Conservation (phyloP, 2,888 invertebrate genomes). For the Archips xylosteana region DNA sequence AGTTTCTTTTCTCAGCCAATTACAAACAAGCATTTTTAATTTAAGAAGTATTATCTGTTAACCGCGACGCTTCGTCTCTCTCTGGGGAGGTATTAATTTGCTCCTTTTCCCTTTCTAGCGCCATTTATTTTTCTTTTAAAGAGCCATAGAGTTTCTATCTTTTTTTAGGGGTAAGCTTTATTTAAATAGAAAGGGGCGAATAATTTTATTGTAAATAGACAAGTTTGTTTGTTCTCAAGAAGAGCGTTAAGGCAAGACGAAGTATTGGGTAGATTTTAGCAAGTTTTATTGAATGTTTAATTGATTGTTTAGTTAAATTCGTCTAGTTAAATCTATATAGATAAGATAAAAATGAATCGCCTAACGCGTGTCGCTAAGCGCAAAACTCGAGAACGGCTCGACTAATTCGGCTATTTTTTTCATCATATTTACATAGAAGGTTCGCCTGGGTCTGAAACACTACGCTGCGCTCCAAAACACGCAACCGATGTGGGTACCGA, state of each 20-base stretch:
- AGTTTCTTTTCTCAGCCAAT: conserved; percentile 31
- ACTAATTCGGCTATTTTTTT: too few relatives aligned
- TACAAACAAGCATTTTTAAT: conserved; percentile 43
- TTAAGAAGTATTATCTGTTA: conserved; percentile 40
- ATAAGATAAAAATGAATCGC: too few relatives aligned
- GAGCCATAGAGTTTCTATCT: conserved; percentile 17
- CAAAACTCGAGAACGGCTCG: too few relatives aligned
- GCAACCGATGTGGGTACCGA: too few relatives aligned
- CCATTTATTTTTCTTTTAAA: conserved; percentile 35
- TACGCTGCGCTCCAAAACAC: too few relatives aligned
- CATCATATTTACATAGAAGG: too few relatives aligned
- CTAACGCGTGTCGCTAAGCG: too few relatives aligned
- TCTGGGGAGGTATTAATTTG: conserved; percentile 32
- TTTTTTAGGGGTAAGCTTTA: conserved; percentile 12
- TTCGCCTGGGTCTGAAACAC: too few relatives aligned
- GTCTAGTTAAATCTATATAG: too few relatives aligned
- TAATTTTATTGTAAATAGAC: background rate
- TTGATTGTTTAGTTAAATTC: too few relatives aligned
- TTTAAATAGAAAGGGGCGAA: background rate
- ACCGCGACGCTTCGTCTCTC: conserved; percentile 30
- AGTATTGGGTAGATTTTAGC: too few relatives aligned
- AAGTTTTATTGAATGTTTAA: too few relatives aligned
- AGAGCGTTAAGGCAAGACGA: background rate
- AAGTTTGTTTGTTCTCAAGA: background rate
- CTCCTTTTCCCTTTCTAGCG: conserved; percentile 19